Evolutionary conservation across 2,797 vertebrate genomes (phyloP), one percentile per base, ranked within the genome.

Genomic region (Aldrovandia affinis): DNA sequence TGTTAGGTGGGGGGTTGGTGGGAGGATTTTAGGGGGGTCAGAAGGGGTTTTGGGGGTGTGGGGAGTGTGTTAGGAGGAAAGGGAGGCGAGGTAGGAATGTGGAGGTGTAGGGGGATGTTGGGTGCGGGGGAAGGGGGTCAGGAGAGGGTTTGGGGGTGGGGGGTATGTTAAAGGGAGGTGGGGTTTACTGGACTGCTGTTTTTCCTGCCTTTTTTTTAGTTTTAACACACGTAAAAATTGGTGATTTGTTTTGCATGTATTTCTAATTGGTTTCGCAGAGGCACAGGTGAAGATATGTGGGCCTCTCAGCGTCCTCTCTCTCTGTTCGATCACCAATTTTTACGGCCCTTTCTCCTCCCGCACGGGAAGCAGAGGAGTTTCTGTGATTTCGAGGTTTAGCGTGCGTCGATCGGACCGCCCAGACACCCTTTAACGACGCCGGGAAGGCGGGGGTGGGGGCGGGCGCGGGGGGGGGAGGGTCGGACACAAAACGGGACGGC

Each of bases 321-420:
- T n/a, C n/a, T n/a, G n/a, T 22, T 47, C 73, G 18, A 14, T 77
- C 73, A 77, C 73, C 73, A 44, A 77, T 77, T 77, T 44, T 77
- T 44, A 44, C 42, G 0, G 55, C 55, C 18, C 18, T 10, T n/a
- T 77, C 25, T 36, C 18, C 73, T 39, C 47, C 42, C 2, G 15
- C 47, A 25, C 20, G 73, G 42, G 47, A 77, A 77, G 14, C 5
- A 25, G 39, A 77, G 73, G 39, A n/a, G 73, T 77, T 44, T 77
- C 73, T 77, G 42, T 77, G 73, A 44, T 77, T 77, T n/a, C 42
- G 47, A 39, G 68, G 18, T 2, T 73, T 30, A 73, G 39, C 20
- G 39, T 42, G 20, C n/a, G n/a, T n/a, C n/a, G n/a, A n/a, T n/a
- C n/a, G n/a, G n/a, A n/a, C n/a, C n/a, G n/a, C n/a, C n/a, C n/a